Evolutionary conservation across 1,140 invertebrate genomes (phyloP).

Genomic region (Pantala flavescens): DNA sequence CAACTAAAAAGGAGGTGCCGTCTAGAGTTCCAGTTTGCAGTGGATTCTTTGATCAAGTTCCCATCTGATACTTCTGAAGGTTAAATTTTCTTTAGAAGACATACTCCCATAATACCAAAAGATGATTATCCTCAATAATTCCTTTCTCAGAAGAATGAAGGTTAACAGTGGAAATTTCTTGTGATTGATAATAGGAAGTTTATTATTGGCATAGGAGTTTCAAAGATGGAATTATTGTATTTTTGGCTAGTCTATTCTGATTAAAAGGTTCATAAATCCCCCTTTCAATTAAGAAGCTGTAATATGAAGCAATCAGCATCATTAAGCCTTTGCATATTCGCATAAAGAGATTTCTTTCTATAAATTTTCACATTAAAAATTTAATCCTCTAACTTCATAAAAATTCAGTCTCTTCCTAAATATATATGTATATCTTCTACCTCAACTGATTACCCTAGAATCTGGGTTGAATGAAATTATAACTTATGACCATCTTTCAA

Average conservation of each 20-base stretch:
- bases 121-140: too few species aligned
- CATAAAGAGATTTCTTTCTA: background rate
- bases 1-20: too few species aligned
- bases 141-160: background rate
- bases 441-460: background rate
- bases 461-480: too few species aligned
- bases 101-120: too few species aligned
- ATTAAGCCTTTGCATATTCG: conserved; percentile 6
- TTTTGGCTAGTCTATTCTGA: background rate
- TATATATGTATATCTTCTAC: background rate
- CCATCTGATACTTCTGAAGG: too few species aligned
- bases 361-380: background rate
- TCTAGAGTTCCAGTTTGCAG: too few species aligned
- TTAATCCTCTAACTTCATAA: background rate
- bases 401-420: background rate
- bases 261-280: background rate
- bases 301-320: conserved; percentile 1
- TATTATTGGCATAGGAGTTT: background rate
- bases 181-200: background rate
- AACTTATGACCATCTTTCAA: too few species aligned
- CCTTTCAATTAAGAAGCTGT: conserved; percentile 6
- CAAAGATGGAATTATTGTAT: background rate
- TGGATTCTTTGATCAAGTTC: too few species aligned
- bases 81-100: too few species aligned
- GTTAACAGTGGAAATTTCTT: background rate